A percentile compares a stretch with the other conserved stretches of the same genome.
Conservation (phyloP, 2,797 vertebrate species). For the Lepilemur septentrionalis region DNA sequence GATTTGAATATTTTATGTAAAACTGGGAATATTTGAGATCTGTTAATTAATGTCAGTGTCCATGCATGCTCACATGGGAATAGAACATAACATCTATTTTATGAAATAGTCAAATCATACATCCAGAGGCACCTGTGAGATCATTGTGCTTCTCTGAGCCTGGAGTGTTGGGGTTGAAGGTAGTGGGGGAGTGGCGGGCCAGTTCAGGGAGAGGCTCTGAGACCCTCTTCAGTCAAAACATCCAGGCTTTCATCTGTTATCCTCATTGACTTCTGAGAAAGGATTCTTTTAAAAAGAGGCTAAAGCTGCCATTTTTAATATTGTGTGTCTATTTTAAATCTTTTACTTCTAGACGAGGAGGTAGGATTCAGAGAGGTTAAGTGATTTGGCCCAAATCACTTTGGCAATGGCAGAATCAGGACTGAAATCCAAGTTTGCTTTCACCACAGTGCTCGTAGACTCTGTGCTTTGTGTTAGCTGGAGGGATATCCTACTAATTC, state of each 20-base stretch:
- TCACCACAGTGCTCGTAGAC: not conserved
- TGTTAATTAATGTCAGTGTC: conserved; percentile 12
- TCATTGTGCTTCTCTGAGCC: not conserved
- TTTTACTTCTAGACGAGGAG: not conserved
- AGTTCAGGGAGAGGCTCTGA: not conserved
- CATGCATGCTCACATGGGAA: not conserved
- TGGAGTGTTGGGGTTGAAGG: not conserved
- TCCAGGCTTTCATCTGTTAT: not conserved
- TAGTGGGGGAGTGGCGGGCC: not conserved
- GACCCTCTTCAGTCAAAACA: not conserved
- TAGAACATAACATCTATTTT: not conserved
- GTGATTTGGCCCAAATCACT: not conserved
- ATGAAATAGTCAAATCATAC: not conserved
- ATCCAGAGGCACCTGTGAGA: not conserved
- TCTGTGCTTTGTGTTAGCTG: not conserved
- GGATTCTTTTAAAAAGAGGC: not conserved
- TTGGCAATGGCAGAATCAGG: not conserved
- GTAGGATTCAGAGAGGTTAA: not conserved
- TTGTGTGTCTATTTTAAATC: not conserved
- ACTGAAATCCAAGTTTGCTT: not conserved
- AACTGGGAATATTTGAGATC: not conserved
- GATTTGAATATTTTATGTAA: conserved; percentile 51
- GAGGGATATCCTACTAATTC: not conserved
- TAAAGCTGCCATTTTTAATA: not conserved
- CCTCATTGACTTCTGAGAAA: not conserved